phyloP scores from a whole-genome alignment of 2,797 vertebrate species.

The Hoplostethus mediterraneus region DNA sequence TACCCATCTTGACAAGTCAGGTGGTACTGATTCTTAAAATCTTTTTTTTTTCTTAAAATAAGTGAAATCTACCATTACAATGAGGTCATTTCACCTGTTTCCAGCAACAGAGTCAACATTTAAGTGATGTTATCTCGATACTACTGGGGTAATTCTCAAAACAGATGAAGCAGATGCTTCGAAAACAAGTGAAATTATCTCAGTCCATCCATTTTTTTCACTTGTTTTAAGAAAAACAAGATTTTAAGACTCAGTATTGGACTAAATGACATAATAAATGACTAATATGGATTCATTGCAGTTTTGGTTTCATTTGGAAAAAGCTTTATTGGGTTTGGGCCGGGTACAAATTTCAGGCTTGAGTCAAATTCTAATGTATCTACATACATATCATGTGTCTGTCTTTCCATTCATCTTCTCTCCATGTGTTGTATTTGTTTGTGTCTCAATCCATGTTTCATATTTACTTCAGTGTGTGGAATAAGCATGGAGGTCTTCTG shows the following conservation, averaged over 20 bases:
- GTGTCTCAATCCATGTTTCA: slow-evolving; percentile 7
- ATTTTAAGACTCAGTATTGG: too few species aligned
- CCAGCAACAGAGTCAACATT: too few species aligned
- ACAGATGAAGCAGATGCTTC: background rate
- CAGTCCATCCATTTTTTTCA: background rate
- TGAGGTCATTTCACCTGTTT: slow-evolving; percentile 23
- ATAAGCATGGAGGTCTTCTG: slow-evolving; percentile 29
- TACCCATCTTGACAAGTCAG: background rate
- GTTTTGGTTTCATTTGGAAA: background rate
- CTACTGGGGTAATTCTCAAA: too few species aligned
- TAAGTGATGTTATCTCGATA: too few species aligned
- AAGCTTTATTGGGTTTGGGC: background rate
- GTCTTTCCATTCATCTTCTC: background rate
- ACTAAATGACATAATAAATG: background rate
- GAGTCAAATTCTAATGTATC: background rate
- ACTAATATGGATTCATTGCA: background rate
- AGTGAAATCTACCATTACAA: background rate
- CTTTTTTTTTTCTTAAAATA: too few species aligned
- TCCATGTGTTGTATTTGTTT: background rate
- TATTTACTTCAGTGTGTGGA: slow-evolving; percentile 27
- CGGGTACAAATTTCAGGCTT: background rate
- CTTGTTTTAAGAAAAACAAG: too few species aligned
- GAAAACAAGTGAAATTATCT: background rate
- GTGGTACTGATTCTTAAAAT: background rate
- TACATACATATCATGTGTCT: background rate